Evolutionary conservation across 2,888 invertebrate genomes (phyloP).

Genomic region (Plebejus anna): DNA sequence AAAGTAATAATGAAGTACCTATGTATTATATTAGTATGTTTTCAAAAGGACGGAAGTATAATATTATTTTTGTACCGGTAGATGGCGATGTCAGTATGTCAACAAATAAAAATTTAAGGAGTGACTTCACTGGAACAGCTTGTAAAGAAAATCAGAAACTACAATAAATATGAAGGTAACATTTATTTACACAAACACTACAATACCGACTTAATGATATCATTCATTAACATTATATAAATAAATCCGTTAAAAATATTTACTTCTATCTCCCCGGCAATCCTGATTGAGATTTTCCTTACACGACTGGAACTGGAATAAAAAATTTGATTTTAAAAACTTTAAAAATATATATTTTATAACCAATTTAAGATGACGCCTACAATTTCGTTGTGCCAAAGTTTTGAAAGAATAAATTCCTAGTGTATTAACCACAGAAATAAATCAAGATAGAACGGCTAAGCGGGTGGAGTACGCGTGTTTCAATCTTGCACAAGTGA

Average conservation of each 20-base stretch:
- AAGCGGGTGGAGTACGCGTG: no score
- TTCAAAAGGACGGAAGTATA: no score
- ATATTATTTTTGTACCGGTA: neutral
- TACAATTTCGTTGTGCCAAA: no score
- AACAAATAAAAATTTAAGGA: neutral
- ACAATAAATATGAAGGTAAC: conserved; percentile 42
- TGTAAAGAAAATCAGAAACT: neutral
- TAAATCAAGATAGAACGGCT: no score
- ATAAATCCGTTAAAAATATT: conserved; percentile 35
- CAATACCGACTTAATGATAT: conserved; percentile 46
- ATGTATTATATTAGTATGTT: no score
- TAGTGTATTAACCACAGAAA: no score
- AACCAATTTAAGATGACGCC: no score
- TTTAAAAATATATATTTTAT: no score
- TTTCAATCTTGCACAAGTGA: no score
- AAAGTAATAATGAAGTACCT: no score
- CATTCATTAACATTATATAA: conserved; percentile 55
- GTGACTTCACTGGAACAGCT: neutral
- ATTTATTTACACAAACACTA: conserved; percentile 56
- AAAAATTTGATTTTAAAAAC: neutral
- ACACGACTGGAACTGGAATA: neutral
- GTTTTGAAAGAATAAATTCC: no score
- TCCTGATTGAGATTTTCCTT: conserved; percentile 33
- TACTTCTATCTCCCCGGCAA: conserved; percentile 34
- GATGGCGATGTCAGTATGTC: neutral